phyloP scores from a whole-genome alignment of 37 sponge, comb jelly and placozoan genomes.

The Tethya wilhelma region DNA sequence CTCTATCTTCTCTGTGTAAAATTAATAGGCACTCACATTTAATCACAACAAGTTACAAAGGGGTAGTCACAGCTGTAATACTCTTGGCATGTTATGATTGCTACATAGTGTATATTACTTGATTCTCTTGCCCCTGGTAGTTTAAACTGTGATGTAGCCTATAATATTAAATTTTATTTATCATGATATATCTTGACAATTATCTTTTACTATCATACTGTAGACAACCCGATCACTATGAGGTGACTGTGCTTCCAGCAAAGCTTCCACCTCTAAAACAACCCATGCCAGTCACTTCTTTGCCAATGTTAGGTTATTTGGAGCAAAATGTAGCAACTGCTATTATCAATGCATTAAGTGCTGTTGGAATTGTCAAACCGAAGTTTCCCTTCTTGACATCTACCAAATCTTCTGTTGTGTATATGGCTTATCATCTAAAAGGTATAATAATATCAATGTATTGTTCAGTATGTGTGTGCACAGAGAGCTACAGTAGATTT shows the following conservation, averaged over 20 bases:
- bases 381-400: slow-evolving; percentile 88
- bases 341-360: slow-evolving; percentile 81
- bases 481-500: neutral
- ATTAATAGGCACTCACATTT: neutral
- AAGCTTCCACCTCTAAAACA: slow-evolving; percentile 92
- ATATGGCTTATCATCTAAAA: slow-evolving; percentile 92
- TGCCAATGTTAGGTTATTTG: slow-evolving; percentile 97
- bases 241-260: slow-evolving; percentile 58
- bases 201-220: too few species aligned
- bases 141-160: neutral
- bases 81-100: too few species aligned
- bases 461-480: neutral
- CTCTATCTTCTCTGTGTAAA: too few species aligned
- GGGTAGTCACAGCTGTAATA: too few species aligned
- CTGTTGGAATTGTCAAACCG: slow-evolving; percentile 87
- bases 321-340: slow-evolving; percentile 91
- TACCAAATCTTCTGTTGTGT: slow-evolving; percentile 77
- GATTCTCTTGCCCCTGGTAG: too few species aligned
- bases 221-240: slow-evolving; percentile 75
- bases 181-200: too few species aligned
- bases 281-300: slow-evolving; percentile 55
- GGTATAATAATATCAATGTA: slow-evolving; percentile 51
- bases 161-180: neutral
- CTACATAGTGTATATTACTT: too few species aligned
- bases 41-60: too few species aligned